These are phyloP conservation scores for Talpa occidentalis DNA, from an alignment of 2,113 vertebrate species.

Conservation along the genomic window DNA sequence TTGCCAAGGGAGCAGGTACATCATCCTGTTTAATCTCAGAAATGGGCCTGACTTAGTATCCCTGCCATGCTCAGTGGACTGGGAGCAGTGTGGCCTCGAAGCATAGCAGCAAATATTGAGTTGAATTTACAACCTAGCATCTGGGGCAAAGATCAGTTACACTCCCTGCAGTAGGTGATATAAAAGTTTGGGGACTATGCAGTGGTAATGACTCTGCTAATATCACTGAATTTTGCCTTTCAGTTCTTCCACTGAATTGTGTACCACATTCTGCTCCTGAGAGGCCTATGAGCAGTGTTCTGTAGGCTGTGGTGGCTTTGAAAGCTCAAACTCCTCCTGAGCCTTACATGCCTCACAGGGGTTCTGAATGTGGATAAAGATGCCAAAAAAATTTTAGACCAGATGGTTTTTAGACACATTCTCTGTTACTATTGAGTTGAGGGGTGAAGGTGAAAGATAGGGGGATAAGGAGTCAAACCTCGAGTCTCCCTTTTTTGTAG, in stretches of 20 bases:
- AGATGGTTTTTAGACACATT: constrained; percentile 14
- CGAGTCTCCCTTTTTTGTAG: not conserved
- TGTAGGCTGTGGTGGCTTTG: not conserved
- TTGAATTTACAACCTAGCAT: not conserved
- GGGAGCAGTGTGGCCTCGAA: not conserved
- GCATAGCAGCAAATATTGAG: not conserved
- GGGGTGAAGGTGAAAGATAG: not conserved
- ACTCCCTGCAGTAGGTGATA: not conserved
- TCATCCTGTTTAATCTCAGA: not conserved
- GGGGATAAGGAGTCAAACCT: not conserved
- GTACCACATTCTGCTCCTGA: not conserved
- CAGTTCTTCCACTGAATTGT: not conserved
- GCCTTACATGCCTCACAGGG: not conserved
- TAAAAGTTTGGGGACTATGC: not conserved
- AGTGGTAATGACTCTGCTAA: constrained; percentile 10
- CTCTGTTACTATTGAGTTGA: constrained; percentile 5
- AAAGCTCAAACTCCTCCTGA: not conserved
- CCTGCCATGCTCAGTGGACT: constrained; percentile 4
- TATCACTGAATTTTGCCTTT: not conserved
- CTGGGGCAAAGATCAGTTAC: not conserved
- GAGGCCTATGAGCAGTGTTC: not conserved
- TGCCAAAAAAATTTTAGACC: not conserved
- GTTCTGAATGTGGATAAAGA: constrained; percentile 33
- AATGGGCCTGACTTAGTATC: not conserved
- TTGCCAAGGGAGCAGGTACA: not conserved